Percentiles rank a stretch among this genome's conserved stretches.
phyloP scores from a whole-genome alignment of 1,140 invertebrate genomes.

The Microplitis demolitor region DNA sequence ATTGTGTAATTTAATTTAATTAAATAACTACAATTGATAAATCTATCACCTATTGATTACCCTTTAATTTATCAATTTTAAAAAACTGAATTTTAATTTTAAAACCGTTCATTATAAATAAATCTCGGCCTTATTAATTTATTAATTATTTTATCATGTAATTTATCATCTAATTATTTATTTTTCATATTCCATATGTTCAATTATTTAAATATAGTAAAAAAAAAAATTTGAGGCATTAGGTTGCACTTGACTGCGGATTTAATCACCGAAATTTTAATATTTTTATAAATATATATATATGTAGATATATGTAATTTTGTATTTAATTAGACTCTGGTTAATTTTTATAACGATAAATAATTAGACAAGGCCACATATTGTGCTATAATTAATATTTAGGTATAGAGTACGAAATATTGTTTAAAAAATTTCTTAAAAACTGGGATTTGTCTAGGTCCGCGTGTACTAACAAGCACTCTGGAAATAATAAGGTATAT shows the following conservation, averaged over 20 bases:
- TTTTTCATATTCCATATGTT: neutral
- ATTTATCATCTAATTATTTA: too few relatives aligned
- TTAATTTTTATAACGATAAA: neutral
- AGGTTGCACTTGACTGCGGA: too few relatives aligned
- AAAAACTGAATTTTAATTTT: too few relatives aligned
- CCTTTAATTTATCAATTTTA: neutral
- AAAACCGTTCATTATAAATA: too few relatives aligned
- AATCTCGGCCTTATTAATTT: too few relatives aligned
- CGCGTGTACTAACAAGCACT: neutral
- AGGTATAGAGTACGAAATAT: neutral
- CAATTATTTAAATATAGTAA: neutral
- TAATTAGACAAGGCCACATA: constrained; percentile 20
- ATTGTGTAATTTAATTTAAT: constrained; percentile 43
- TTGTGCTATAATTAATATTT: constrained; percentile 1
- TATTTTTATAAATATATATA: too few relatives aligned
- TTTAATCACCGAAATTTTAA: too few relatives aligned
- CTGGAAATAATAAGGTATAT: too few relatives aligned
- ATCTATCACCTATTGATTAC: constrained; percentile 37
- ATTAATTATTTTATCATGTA: too few relatives aligned
- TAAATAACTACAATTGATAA: constrained; percentile 42
- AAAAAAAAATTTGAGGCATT: neutral
- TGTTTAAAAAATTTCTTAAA: neutral
- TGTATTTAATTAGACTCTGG: neutral
- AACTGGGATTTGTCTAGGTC: neutral
- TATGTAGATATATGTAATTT: neutral